phyloP scores from a whole-genome alignment of 92 coral and sea anemone genomes.

The Parazoanthus swiftii region DNA sequence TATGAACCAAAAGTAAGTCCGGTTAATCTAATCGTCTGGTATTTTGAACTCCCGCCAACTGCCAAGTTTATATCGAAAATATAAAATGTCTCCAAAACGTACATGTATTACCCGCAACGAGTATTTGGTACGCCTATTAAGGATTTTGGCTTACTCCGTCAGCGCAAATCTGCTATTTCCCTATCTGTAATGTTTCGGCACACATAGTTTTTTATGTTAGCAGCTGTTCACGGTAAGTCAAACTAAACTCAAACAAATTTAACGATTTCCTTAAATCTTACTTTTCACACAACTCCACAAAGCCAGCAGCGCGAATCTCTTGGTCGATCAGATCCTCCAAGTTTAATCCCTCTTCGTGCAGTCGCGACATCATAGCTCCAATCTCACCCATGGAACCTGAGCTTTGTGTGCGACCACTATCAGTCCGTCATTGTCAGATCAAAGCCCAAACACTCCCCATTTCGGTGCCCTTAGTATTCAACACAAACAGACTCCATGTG shows the following conservation, averaged over 20 bases:
- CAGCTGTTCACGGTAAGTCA: background rate
- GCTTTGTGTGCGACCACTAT: background rate
- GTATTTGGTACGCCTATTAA: background rate
- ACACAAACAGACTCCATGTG: constrained; percentile 8
- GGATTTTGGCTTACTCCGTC: background rate
- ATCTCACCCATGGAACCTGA: constrained; percentile 88
- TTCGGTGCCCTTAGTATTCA: background rate
- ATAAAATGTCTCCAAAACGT: too few species aligned
- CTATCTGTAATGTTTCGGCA: background rate
- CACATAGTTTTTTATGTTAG: background rate
- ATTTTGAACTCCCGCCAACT: background rate
- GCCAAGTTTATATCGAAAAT: too few species aligned
- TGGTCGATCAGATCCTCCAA: constrained; percentile 74
- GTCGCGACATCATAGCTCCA: constrained; percentile 81
- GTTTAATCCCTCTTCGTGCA: constrained; percentile 77
- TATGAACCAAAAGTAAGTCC: constrained; percentile 1
- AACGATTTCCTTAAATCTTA: background rate
- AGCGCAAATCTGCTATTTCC: too few species aligned
- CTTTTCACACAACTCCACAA: constrained; percentile 69
- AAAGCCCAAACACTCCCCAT: constrained; percentile 1
- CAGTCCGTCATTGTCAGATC: constrained; percentile 1
- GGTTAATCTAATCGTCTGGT: background rate
- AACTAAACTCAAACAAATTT: background rate
- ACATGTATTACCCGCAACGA: background rate
- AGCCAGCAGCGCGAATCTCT: constrained; percentile 77